Conservation (phyloP, 2,888 invertebrate genomes). For the Sylvicola cinctus region DNA sequence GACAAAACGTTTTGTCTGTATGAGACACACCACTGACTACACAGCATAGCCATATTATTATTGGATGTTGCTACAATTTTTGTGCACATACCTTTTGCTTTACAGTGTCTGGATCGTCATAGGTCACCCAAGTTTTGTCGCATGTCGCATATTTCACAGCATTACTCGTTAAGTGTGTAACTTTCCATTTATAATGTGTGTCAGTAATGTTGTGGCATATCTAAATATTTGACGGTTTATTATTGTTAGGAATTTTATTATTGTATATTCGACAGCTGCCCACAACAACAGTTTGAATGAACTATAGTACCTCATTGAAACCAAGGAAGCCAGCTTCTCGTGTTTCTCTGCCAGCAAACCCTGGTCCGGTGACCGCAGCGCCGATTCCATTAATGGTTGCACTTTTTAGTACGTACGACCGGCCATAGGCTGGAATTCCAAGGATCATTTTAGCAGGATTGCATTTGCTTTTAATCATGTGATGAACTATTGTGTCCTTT, state of each 20-base stretch:
- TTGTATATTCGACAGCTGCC: too few species aligned
- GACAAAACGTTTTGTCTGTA: too few species aligned
- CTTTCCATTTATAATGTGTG: slow-evolving; percentile 14
- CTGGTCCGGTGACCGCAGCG: slow-evolving; percentile 10
- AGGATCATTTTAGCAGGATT: slow-evolving; percentile 21
- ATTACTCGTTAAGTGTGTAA: slow-evolving; percentile 13
- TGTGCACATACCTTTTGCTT: slow-evolving; percentile 12
- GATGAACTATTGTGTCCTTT: slow-evolving; percentile 20
- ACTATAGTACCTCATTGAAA: slow-evolving; percentile 9
- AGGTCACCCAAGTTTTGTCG: slow-evolving; percentile 23
- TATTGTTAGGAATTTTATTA: too few species aligned
- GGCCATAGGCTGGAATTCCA: slow-evolving; percentile 24
- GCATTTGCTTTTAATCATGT: slow-evolving; percentile 20
- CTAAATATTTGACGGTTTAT: slow-evolving; percentile 3
- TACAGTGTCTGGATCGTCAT: slow-evolving; percentile 21
- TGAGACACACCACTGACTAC: too few species aligned
- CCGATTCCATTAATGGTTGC: slow-evolving; percentile 18
- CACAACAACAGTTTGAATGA: too few species aligned
- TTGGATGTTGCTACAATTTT: too few species aligned
- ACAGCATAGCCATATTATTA: too few species aligned
- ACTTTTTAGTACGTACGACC: slow-evolving; percentile 19
- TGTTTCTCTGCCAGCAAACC: slow-evolving; percentile 12
- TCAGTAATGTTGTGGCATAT: slow-evolving; percentile 11
- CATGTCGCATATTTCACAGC: slow-evolving; percentile 19
- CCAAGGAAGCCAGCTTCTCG: slow-evolving; percentile 12